Evolutionary conservation across 1,140 invertebrate genomes (phyloP).

Genomic region (Tribolium castaneum): DNA sequence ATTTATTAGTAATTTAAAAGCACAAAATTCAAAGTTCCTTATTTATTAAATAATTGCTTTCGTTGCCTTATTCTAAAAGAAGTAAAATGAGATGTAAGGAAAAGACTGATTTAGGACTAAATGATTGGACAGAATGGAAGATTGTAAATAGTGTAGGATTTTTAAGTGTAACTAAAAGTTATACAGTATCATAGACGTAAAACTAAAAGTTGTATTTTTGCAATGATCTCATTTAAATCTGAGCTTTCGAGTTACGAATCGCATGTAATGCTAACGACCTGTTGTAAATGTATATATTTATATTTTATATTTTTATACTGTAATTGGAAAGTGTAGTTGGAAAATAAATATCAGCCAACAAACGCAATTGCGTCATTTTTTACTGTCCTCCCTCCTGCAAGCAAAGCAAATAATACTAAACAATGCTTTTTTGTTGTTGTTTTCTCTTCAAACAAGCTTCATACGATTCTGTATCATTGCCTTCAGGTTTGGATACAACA

Average conservation of each 20-base stretch:
- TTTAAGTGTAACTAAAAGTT: neutral
- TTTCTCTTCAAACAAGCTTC: neutral
- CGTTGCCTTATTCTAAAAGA: neutral
- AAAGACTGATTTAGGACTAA: conserved; percentile 25
- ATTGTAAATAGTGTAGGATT: neutral
- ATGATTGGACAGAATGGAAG: neutral
- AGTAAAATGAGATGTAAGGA: neutral
- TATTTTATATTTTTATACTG: conserved; percentile 33
- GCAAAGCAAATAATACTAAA: too few relatives aligned
- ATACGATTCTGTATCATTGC: too few relatives aligned
- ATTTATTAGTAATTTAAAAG: conserved; percentile 7
- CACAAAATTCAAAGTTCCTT: conserved; percentile 28
- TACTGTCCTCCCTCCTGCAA: neutral
- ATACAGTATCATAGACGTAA: neutral
- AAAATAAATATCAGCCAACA: conserved; percentile 3
- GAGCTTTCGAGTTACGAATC: conserved; percentile 17
- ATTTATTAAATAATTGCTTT: conserved; percentile 1
- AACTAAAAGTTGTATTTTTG: neutral
- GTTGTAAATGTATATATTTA: conserved; percentile 33
- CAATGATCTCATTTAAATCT: neutral
- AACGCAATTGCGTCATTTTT: neutral
- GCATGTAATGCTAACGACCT: neutral
- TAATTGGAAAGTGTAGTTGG: conserved; percentile 18
- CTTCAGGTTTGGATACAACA: too few relatives aligned
- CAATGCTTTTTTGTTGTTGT: neutral